These are phyloP conservation scores for Rhinogobius similis DNA, from an alignment of 2,113 vertebrate genomes.

Conservation along the genomic window DNA sequence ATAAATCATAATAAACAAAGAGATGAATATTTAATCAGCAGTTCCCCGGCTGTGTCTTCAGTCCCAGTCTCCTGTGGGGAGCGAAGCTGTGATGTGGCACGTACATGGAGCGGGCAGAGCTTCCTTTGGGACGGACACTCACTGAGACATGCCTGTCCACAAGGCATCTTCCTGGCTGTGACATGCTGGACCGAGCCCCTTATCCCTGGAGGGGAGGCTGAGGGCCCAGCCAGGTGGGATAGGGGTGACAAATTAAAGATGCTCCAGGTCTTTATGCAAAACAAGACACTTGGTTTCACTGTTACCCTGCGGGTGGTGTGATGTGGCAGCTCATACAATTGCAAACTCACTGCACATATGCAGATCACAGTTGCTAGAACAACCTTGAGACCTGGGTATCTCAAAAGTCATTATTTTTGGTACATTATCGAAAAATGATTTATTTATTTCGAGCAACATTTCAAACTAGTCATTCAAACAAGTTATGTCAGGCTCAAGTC, in stretches of 20 bases:
- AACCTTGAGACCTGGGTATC: not conserved
- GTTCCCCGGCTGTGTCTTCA: slow-evolving; percentile 63
- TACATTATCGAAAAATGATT: not conserved
- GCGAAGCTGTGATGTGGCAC: slow-evolving; percentile 59
- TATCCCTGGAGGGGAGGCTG: slow-evolving; percentile 26
- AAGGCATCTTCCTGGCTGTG: slow-evolving; percentile 32
- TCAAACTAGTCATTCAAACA: too few relatives aligned
- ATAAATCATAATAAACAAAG: slow-evolving; percentile 78
- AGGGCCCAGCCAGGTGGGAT: slow-evolving; percentile 8
- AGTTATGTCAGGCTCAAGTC: too few relatives aligned
- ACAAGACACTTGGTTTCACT: not conserved
- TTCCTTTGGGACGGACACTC: slow-evolving; percentile 54
- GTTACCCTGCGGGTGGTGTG: not conserved
- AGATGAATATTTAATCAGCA: slow-evolving; percentile 76
- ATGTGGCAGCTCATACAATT: not conserved
- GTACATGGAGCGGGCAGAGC: slow-evolving; percentile 50
- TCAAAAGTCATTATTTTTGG: not conserved
- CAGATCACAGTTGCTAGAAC: not conserved
- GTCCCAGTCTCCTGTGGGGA: slow-evolving; percentile 53
- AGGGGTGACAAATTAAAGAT: not conserved
- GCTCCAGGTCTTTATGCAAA: not conserved
- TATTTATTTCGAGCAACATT: too few relatives aligned
- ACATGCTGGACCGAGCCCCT: slow-evolving; percentile 37
- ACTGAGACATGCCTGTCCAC: slow-evolving; percentile 55
- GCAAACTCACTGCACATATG: not conserved